phyloP scores from a whole-genome alignment of 2,888 invertebrate species.

The Torymus aiolomorphi region DNA sequence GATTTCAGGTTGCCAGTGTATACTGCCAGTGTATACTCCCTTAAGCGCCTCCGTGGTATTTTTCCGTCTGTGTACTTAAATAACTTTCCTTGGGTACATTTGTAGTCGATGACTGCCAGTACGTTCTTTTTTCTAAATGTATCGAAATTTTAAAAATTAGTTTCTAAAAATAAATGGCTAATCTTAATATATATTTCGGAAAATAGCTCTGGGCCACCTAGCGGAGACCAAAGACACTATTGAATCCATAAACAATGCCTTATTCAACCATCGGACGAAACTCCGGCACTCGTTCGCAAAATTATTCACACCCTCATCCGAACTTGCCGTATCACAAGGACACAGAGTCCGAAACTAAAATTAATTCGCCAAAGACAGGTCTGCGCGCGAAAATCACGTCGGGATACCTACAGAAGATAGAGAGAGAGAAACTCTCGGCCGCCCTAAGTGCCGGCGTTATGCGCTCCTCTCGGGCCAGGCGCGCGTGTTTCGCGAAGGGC shows the following conservation, averaged over 20 bases:
- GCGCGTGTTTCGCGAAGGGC: slow-evolving; percentile 36
- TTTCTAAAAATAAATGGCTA: background rate
- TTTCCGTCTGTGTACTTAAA: slow-evolving; percentile 20
- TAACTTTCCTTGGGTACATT: slow-evolving; percentile 8
- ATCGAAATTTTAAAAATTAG: background rate
- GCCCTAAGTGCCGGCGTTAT: slow-evolving; percentile 16
- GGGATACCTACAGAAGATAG: too few relatives aligned
- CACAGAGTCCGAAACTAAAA: slow-evolving; percentile 19
- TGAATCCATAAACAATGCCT: too few relatives aligned
- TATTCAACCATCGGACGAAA: background rate
- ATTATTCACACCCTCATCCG: too few relatives aligned
- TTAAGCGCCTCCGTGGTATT: background rate
- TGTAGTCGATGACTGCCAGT: slow-evolving; percentile 1
- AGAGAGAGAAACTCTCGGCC: slow-evolving; percentile 23
- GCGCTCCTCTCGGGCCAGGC: background rate
- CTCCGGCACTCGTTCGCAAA: background rate
- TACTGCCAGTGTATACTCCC: background rate
- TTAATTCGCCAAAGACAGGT: slow-evolving; percentile 24
- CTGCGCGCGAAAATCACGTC: slow-evolving; percentile 5
- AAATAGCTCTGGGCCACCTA: too few relatives aligned
- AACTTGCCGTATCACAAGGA: background rate
- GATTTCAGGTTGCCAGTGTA: slow-evolving; percentile 49
- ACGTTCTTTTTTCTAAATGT: background rate
- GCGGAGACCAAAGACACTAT: too few relatives aligned
- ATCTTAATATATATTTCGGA: too few relatives aligned